These are phyloP conservation scores for Spodoptera picta DNA, from an alignment of 2,888 invertebrate species.

Conservation along the genomic window DNA sequence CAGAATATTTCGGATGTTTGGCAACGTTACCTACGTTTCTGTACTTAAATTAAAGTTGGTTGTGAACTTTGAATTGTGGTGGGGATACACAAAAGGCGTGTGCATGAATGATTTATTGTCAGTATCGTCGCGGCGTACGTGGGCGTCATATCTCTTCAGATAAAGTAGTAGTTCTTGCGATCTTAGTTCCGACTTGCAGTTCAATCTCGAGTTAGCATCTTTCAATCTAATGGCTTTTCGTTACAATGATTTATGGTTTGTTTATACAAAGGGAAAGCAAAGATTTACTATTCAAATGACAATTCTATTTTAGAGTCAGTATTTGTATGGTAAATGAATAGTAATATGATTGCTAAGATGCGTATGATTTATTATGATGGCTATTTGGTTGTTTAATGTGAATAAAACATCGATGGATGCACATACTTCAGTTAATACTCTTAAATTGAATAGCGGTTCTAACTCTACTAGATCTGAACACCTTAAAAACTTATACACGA, in stretches of 20 bases:
- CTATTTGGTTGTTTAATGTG: constrained; percentile 25
- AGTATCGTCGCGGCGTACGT: constrained; percentile 58
- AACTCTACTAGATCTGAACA: no score
- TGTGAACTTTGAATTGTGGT: constrained; percentile 21
- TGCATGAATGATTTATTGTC: constrained; percentile 65
- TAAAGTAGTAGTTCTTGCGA: constrained; percentile 62
- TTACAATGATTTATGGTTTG: constrained; percentile 73
- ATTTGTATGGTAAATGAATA: constrained; percentile 47
- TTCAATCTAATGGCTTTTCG: constrained; percentile 70
- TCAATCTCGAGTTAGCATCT: constrained; percentile 69
- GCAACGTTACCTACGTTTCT: background rate
- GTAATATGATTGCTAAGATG: constrained; percentile 29
- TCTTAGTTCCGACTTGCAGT: constrained; percentile 60
- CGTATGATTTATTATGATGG: constrained; percentile 27
- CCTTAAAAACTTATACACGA: no score
- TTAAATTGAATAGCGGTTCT: no score
- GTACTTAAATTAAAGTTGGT: constrained; percentile 14
- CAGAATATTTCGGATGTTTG: no score
- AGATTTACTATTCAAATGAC: constrained; percentile 57
- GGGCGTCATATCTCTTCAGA: constrained; percentile 63
- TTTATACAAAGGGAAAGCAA: constrained; percentile 71
- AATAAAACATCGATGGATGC: constrained; percentile 1
- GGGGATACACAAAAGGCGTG: constrained; percentile 60
- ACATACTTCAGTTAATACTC: no score
- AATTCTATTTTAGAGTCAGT: constrained; percentile 55